Evolutionary conservation across 2,113 vertebrate species (phyloP), one percentile per base, ranked within the genome.

Genomic region (Trichomycterus rosablanca): DNA sequence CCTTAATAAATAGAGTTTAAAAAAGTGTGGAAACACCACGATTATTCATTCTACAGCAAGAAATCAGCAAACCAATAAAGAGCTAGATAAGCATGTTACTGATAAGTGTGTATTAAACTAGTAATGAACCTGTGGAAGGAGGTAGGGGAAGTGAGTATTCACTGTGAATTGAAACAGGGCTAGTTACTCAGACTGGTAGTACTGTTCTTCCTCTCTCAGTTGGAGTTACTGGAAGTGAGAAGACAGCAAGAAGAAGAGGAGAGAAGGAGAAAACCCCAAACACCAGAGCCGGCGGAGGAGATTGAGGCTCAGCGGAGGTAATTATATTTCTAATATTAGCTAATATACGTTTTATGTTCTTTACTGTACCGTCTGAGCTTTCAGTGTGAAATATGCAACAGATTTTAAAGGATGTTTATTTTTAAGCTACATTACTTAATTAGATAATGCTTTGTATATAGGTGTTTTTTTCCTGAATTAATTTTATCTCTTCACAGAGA

Each of bases 161-260:
- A 6, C 3, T 9, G 14, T 28, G 23, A 7, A 30, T 9, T 28
- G 23, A 16, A 34, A 34, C 16, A 20, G n/a, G n/a, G n/a, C n/a
- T 14, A 7, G 30, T 34, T 5, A 34, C 30, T 1, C 30, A n/a
- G 5, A 44, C 7, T 14, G 1, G 30, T 22, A 9, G 26, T 30
- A 2, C 24, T 45, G 50, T 23, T 22, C 10, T 56, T 45, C 18
- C 11, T 26, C 24, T 5, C 20, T 6, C 74, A 93, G 91, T 60
- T 93, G 92, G 95, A 98, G 71, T 82, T 98, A 78, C 75, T 98
- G 87, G 95, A 98, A 83, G 93, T 97, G 74, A 89, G 95, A 79
- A 85, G 93, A 80, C 87, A 85, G 69, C 95, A 98, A 73, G 94
- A 97, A 81, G 93, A 97, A 42, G 93, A 97, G 66, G 94, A 98